These are phyloP conservation scores for Ctenopoma multispine DNA, from an alignment of 2,797 vertebrate species.

Conservation along the genomic window DNA sequence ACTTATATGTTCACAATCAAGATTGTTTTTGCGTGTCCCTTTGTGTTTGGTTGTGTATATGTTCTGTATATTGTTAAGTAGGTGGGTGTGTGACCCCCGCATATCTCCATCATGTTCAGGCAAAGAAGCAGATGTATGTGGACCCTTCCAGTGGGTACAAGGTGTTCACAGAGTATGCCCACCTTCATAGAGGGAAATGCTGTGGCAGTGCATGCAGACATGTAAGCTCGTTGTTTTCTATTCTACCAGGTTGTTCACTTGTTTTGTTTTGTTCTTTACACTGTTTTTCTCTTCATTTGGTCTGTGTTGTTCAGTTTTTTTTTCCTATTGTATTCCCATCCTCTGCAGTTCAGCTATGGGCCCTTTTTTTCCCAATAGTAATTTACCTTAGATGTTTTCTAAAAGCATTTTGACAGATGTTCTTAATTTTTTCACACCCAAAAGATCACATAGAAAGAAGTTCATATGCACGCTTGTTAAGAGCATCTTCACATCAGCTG, in stretches of 20 bases:
- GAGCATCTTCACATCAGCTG: not conserved
- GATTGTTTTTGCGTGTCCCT: not conserved
- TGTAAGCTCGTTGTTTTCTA: conserved; percentile 81
- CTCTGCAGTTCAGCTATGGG: not conserved
- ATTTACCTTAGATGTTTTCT: not conserved
- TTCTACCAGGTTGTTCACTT: conserved; percentile 26
- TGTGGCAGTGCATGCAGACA: conserved; percentile 88
- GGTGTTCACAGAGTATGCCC: conserved; percentile 86
- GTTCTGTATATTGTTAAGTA: conserved; percentile 48
- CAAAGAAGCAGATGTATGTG: conserved; percentile 84
- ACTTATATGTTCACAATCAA: conserved; percentile 31
- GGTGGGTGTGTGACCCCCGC: conserved; percentile 17
- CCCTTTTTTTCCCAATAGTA: not conserved
- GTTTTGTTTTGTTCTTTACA: conserved; percentile 1
- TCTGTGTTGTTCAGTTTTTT: conserved; percentile 1
- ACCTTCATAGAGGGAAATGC: conserved; percentile 85
- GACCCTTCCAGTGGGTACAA: conserved; percentile 84
- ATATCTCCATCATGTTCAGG: conserved; percentile 77
- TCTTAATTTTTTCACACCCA: not conserved
- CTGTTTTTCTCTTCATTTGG: conserved; percentile 5
- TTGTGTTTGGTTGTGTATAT: conserved; percentile 42
- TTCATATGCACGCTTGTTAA: not conserved
- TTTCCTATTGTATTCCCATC: not conserved
- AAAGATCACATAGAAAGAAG: not conserved
- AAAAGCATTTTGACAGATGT: not conserved